Base-by-base conservation (phyloP, 2,888 invertebrate species). In the Danaus chrysippus region DNA sequence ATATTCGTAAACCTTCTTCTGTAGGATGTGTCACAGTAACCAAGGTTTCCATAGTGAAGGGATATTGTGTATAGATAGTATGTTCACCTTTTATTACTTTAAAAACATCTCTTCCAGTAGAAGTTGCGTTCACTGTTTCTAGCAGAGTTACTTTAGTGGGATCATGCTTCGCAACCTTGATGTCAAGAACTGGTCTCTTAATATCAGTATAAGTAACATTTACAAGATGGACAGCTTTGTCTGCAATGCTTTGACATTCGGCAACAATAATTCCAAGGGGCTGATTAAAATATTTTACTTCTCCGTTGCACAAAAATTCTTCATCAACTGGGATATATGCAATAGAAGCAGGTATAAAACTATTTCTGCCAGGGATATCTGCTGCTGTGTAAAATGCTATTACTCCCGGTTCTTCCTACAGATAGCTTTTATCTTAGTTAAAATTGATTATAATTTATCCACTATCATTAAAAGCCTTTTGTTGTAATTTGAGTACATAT, bases 331-430 rank as follows among this genome's bases (percentile, higher is more conserved):
- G 58, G 23, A 70, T 69, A 0, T 68, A 42, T 12, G 60, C 49
- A 12, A 41, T 67, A 1, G 74, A 77, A 0, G 55, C 67, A 12
- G 80, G 77, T 53, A 86, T 84, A 64, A 91, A 93, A 10, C 84
- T 78, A 76, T 95, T 95, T 44, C 83, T 76, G 0, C 95, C 94
- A 0, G 95, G 95, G 57, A 95, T 92, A 71, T 95, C 95, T 74
- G 92, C 92, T 10, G 93, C 94, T 44, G 92, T 87, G 61, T 93
- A 91, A 69, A 93, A 93, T 6, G 92, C 92, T 46, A 94, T 77
- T 0, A 95, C 94, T 6, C 95, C 95, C n/a, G 92, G 90, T 56
- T 92, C 77, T 60, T 82, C 86, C 92, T 94, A 75, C 42, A 83
- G 12, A 54, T n/a, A 60, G 10, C 3, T 34, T 57, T 19, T 54